Conservation (phyloP, 2,888 invertebrate genomes). For the Lycocerus yunnanus region DNA sequence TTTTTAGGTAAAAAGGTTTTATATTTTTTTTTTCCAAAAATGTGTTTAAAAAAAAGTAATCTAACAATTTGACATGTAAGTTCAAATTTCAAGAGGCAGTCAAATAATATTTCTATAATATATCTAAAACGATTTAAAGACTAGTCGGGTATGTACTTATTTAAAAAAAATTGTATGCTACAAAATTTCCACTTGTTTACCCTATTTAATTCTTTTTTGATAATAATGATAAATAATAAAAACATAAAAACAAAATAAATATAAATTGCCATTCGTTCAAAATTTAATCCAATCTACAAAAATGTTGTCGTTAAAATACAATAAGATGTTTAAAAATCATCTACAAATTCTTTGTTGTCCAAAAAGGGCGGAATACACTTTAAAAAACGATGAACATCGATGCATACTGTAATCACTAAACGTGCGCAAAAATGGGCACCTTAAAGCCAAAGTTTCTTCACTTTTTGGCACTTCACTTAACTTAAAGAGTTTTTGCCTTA, state of each 20-base stretch:
- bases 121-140: conserved; percentile 34
- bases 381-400: conserved; percentile 41
- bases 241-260: conserved; percentile 32
- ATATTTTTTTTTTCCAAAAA: not conserved
- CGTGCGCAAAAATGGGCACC: conserved; percentile 39
- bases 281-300: not conserved
- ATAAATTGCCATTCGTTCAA: not conserved
- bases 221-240: conserved; percentile 38
- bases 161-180: not conserved
- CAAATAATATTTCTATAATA: conserved; percentile 43
- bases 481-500: conserved; percentile 86
- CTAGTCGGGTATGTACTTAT: conserved; percentile 39
- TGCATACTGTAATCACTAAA: conserved; percentile 45
- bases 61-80: conserved; percentile 33
- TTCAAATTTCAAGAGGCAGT: conserved; percentile 41
- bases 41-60: not conserved
- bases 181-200: not conserved
- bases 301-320: conserved; percentile 5
- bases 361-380: conserved; percentile 37
- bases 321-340: conserved; percentile 10
- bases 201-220: not conserved
- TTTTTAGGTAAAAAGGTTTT: conserved; percentile 2
- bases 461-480: conserved; percentile 54
- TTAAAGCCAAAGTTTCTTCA: conserved; percentile 2
- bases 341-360: conserved; percentile 26